Percentiles rank a stretch among this genome's conserved stretches.
phyloP scores from a whole-genome alignment of 2,888 invertebrate genomes.

The Aphidius colemani region DNA sequence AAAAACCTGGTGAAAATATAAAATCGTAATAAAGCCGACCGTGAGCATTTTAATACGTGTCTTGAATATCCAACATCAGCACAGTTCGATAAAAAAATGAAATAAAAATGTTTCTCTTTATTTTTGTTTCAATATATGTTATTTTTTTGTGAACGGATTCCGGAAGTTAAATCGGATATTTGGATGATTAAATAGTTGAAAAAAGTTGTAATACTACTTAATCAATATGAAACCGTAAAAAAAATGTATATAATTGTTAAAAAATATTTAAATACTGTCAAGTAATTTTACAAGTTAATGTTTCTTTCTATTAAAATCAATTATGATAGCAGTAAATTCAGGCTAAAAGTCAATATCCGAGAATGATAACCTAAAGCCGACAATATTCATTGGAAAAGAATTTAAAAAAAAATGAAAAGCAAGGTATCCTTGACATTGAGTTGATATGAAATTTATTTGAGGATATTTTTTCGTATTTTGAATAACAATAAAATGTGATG shows the following conservation, averaged over 20 bases:
- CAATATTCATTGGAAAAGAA: background rate
- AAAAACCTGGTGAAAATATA: slow-evolving; percentile 8
- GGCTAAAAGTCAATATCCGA: too few species aligned
- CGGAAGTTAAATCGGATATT: too few species aligned
- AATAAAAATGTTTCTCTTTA: background rate
- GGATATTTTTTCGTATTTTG: background rate
- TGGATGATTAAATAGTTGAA: too few species aligned
- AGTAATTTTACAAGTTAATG: too few species aligned
- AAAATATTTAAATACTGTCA: too few species aligned
- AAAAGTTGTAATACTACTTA: too few species aligned
- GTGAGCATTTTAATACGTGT: slow-evolving; percentile 10
- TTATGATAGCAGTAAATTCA: too few species aligned
- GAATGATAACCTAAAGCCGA: background rate
- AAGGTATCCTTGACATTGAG: background rate
- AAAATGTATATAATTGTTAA: too few species aligned
- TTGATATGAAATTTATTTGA: background rate
- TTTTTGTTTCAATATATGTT: too few species aligned
- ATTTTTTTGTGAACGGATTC: too few species aligned
- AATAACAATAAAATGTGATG: background rate
- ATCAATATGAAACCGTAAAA: too few species aligned
- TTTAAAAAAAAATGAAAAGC: background rate
- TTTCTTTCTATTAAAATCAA: too few species aligned
- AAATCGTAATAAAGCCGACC: slow-evolving; percentile 4
- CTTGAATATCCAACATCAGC: background rate
- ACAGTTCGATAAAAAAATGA: background rate